These are phyloP conservation scores for Porites lutea DNA, from an alignment of 64 coral and sea anemone genomes.

Conservation along the genomic window DNA sequence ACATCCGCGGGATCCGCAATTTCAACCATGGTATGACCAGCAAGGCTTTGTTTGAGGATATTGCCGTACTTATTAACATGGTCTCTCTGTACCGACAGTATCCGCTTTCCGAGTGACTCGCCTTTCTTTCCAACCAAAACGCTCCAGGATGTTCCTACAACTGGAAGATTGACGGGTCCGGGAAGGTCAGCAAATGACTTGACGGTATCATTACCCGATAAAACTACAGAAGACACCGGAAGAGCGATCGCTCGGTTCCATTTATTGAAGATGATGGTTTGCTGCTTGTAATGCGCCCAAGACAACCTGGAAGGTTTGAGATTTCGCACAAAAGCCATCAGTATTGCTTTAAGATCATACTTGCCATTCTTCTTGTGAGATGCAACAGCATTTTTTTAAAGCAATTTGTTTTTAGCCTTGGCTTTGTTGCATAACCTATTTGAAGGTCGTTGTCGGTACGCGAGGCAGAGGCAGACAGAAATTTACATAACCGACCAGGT, in stretches of 20 bases:
- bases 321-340: neutral
- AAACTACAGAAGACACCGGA: neutral
- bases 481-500: too few species aligned
- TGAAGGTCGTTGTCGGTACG: too few species aligned
- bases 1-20: conserved; percentile 50
- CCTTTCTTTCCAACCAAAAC: conserved; percentile 1
- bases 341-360: too few species aligned
- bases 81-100: conserved; percentile 14
- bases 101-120: conserved; percentile 36
- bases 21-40: neutral
- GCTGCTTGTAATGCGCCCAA: neutral
- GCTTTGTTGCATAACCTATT: too few species aligned
- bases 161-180: conserved; percentile 44
- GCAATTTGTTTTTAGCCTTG: too few species aligned
- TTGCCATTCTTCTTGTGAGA: too few species aligned
- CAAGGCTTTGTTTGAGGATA: conserved; percentile 1
- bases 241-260: neutral
- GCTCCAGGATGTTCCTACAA: conserved; percentile 14
- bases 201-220: neutral
- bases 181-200: conserved; percentile 66
- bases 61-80: conserved; percentile 37
- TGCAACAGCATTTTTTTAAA: too few species aligned
- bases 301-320: neutral
- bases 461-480: too few species aligned
- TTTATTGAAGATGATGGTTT: neutral